These are phyloP conservation scores for Lasaia peninsularis DNA, from an alignment of 1,140 invertebrate species.

Conservation along the genomic window DNA sequence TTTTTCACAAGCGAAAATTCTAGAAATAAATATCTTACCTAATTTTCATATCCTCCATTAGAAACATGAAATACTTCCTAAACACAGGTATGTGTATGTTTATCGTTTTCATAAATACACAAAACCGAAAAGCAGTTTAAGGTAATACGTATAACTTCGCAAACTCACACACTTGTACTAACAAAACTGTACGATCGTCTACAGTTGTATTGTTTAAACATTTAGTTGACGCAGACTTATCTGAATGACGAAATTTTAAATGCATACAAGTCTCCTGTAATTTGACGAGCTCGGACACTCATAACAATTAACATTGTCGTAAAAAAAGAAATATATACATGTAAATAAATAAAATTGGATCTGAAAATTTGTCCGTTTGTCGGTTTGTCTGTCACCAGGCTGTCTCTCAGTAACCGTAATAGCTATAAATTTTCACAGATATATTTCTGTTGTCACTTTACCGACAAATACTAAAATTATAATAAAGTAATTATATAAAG, in stretches of 20 bases:
- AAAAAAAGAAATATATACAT: no score
- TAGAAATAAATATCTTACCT: conserved; percentile 25
- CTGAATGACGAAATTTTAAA: conserved; percentile 17
- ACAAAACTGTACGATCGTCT: conserved; percentile 23
- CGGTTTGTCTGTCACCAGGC: no score
- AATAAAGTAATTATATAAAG: no score
- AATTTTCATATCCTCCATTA: conserved; percentile 30
- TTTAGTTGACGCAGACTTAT: conserved; percentile 17
- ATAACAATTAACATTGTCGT: no score
- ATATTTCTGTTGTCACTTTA: no score
- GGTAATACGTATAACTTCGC: conserved; percentile 18
- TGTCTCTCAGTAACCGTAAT: no score
- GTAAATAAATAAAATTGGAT: no score
- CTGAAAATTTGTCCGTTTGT: no score
- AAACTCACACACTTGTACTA: conserved; percentile 31
- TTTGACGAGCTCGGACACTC: not conserved
- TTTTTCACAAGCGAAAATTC: not conserved
- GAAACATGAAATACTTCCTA: conserved; percentile 17
- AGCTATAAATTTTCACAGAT: no score
- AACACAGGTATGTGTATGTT: not conserved
- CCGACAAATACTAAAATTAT: no score
- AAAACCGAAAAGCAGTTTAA: conserved; percentile 7
- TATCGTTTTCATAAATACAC: conserved; percentile 6
- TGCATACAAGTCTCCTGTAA: conserved; percentile 2
- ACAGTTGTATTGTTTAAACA: conserved; percentile 23